Evolutionary conservation across 2,113 vertebrate species (phyloP), one percentile per base, ranked within the genome.

Genomic region (Rynchops niger): DNA sequence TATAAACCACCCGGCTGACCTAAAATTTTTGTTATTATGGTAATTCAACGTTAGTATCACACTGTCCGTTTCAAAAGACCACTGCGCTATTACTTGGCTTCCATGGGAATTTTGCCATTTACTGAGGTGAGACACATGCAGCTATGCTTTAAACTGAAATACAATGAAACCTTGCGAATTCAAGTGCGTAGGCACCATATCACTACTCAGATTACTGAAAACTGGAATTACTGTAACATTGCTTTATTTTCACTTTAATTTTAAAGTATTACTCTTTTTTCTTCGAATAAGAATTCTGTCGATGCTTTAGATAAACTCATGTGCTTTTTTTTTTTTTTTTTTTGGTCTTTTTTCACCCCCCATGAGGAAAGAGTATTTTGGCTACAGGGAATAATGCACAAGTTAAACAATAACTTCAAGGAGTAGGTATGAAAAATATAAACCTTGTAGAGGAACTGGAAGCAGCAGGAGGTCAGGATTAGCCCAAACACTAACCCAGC

Each of bases 341-440:
- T 17, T 53, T 8, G 3, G 3, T 9, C 3, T 14, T 15, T 18
- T 7, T 1, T 4, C 4, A 14, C 6, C 3, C 26, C 6, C 45
- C 15, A 8, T 38, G 26, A 19, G 0, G 1, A 86, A 86, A n/a
- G 32, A 63, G 7, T 84, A 10, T 94, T 93, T 97, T 93, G 59
- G 42, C 86, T 86, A 16, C 47, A 56, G 70, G 21, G 38, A 93
- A 36, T 76, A 83, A 79, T 22, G 52, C 21, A 12, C 4, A 29
- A 87, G 43, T 34, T 82, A 45, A 96, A 93, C 73, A 90, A 53
- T 91, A 58, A 47, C 90, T 94, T 93, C 73, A 76, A 69, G 62
- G 34, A 82, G 73, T 55, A 85, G 4, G 9, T 79, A 93, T 76
- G 74, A 91, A 96, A 94, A 91, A 86, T 38, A 85, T 21, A 82